phyloP scores from a whole-genome alignment of 1,140 invertebrate genomes.

The Eurosta solidaginis region DNA sequence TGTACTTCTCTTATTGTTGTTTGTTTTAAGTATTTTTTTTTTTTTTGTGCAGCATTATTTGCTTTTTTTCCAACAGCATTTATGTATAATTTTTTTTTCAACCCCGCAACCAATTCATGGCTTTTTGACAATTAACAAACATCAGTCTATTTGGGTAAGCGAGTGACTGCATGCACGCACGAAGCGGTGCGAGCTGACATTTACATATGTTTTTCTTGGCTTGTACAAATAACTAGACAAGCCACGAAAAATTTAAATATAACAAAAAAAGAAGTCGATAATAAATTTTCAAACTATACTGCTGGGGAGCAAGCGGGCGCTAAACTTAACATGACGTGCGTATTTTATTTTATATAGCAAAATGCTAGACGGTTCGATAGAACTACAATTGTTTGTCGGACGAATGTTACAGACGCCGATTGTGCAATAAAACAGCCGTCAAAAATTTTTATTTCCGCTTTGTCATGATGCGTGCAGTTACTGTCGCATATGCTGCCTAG shows the following conservation, averaged over 20 bases:
- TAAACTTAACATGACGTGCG: not conserved
- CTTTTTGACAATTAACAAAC: slow-evolving; percentile 24
- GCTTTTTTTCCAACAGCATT: not conserved
- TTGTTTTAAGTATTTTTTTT: not conserved
- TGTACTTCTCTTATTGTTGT: not conserved
- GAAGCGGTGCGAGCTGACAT: not conserved
- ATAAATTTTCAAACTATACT: not conserved
- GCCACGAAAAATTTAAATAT: not conserved
- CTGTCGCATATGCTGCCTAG: not conserved
- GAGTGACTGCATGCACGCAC: not conserved
- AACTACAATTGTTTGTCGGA: not conserved
- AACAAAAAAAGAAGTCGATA: not conserved
- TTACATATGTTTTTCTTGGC: slow-evolving; percentile 9
- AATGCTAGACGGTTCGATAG: not conserved
- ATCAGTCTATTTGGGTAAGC: not conserved
- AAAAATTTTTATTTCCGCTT: slow-evolving; percentile 3
- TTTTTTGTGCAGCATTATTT: not conserved
- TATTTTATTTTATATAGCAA: not conserved
- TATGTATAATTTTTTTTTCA: not conserved
- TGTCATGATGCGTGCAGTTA: not conserved
- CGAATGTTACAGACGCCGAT: not conserved
- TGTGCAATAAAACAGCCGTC: not conserved
- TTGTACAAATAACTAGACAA: slow-evolving; percentile 9
- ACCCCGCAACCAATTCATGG: not conserved
- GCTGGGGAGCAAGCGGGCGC: not conserved